These are phyloP conservation scores for Etheostoma nigrum DNA, from an alignment of 2,797 vertebrate genomes.

Conservation along the genomic window DNA sequence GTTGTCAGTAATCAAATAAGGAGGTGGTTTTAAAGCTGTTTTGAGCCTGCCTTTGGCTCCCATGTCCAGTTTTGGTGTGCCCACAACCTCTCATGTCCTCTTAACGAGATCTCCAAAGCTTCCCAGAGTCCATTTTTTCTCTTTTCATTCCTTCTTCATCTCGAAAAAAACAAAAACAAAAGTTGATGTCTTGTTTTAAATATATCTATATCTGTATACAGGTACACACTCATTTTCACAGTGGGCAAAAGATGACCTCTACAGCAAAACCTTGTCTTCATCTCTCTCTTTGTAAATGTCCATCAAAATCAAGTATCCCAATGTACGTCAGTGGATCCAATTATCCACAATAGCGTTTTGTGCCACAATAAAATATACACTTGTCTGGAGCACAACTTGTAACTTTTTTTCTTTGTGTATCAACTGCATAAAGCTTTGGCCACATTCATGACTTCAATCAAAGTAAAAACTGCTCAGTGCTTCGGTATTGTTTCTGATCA, in stretches of 20 bases:
- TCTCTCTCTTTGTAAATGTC: conserved; percentile 87
- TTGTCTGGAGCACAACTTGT: conserved; percentile 83
- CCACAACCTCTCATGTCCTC: conserved; percentile 89
- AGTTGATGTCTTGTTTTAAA: conserved; percentile 92
- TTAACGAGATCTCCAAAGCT: conserved; percentile 89
- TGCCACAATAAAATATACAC: conserved; percentile 89
- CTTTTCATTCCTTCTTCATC: conserved; percentile 85
- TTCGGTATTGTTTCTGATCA: conserved; percentile 79
- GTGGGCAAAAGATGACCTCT: conserved; percentile 93
- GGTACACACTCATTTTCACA: conserved; percentile 93
- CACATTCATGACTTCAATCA: conserved; percentile 93
- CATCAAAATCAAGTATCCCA: conserved; percentile 90
- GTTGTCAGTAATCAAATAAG: conserved; percentile 85
- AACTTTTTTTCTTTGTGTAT: conserved; percentile 82
- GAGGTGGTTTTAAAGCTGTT: conserved; percentile 86
- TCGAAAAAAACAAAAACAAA: conserved; percentile 77
- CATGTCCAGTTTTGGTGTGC: conserved; percentile 85
- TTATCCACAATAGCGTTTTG: conserved; percentile 77
- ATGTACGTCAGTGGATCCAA: conserved; percentile 85
- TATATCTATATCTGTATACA: conserved; percentile 93
- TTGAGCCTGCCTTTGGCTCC: conserved; percentile 83
- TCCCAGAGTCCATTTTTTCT: conserved; percentile 86
- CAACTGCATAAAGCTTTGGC: conserved; percentile 94
- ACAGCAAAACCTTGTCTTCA: conserved; percentile 88
- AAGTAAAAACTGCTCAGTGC: conserved; percentile 91